Percentiles rank a stretch among this genome's conserved stretches.
phyloP scores from a whole-genome alignment of 2,797 vertebrate species.

The Muscicapa striata region DNA sequence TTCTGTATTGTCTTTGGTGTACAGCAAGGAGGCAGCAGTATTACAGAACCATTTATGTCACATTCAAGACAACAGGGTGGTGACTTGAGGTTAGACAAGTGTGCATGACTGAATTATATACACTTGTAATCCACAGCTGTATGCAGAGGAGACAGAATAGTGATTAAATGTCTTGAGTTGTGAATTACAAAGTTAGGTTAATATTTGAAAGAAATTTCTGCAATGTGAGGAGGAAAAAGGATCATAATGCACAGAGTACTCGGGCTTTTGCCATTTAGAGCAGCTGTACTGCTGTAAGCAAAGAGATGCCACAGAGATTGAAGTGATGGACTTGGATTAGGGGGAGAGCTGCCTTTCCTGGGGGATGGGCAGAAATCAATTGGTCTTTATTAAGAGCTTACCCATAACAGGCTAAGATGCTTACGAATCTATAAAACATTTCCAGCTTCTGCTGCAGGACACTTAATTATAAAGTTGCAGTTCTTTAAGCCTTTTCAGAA shows the following conservation, averaged over 20 bases:
- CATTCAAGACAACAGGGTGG: neutral
- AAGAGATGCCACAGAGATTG: neutral
- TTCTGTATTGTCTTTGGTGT: neutral
- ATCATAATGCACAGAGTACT: neutral
- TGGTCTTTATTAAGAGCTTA: slow-evolving; percentile 35
- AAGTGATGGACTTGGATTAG: neutral
- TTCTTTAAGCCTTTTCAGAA: neutral
- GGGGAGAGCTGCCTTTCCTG: neutral
- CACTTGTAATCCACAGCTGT: neutral
- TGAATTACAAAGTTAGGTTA: neutral
- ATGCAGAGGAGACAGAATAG: neutral
- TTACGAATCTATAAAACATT: neutral
- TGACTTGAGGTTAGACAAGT: neutral
- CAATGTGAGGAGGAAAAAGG: neutral
- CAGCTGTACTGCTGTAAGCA: neutral
- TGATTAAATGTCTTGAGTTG: neutral
- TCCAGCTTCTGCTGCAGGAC: neutral
- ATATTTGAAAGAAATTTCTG: neutral
- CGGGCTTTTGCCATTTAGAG: neutral
- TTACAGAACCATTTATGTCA: neutral
- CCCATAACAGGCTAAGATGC: neutral
- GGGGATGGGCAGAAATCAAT: neutral
- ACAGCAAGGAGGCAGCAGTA: neutral
- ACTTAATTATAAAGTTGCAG: neutral
- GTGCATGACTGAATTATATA: neutral